A percentile compares a stretch with the other conserved stretches of the same genome.
Evolutionary conservation across 2,113 vertebrate species (phyloP).

Genomic region (Dicrurus megarhynchus): DNA sequence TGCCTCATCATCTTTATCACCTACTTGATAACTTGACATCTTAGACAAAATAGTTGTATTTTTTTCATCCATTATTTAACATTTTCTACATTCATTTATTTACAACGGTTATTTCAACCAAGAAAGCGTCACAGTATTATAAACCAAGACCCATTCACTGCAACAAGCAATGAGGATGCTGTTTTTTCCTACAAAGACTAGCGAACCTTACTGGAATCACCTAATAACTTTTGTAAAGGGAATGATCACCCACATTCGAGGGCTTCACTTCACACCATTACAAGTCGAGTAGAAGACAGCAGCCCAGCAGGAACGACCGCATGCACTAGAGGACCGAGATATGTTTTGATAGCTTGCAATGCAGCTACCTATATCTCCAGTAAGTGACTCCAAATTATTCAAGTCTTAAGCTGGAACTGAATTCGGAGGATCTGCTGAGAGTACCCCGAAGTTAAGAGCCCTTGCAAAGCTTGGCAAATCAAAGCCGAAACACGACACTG

Average conservation of each 20-base stretch:
- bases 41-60: background rate
- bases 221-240: background rate
- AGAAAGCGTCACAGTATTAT: background rate
- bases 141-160: background rate
- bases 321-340: background rate
- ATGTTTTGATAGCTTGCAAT: background rate
- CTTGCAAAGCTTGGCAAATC: background rate
- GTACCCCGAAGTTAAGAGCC: background rate
- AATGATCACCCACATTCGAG: background rate
- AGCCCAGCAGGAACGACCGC: background rate
- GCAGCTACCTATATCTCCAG: background rate
- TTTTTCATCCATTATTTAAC: background rate
- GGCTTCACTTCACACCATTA: background rate
- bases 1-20: background rate
- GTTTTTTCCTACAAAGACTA: background rate
- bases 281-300: rapidly evolving
- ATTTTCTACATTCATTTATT: background rate
- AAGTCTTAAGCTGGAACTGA: background rate
- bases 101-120: background rate
- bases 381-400: no score
- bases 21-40: background rate
- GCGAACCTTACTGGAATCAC: rapidly evolving
- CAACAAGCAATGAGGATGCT: background rate
- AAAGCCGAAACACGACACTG: background rate
- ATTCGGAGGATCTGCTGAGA: background rate